Conservation (phyloP, 2,113 vertebrate species). For the Istiophorus platypterus region DNA sequence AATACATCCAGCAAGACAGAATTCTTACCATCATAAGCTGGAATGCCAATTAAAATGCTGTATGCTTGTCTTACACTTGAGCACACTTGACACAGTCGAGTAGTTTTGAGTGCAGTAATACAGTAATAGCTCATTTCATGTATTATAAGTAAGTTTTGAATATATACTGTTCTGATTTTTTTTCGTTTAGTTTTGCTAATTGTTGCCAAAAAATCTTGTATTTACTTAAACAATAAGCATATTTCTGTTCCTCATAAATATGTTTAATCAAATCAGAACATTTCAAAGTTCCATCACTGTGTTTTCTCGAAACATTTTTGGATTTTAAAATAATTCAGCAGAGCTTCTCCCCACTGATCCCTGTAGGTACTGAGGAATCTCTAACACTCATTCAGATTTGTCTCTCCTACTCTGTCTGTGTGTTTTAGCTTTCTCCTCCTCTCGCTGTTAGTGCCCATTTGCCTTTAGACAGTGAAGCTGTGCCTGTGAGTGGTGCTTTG, state of each 20-base stretch:
- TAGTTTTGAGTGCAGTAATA: constrained; percentile 13
- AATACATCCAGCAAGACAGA: constrained; percentile 40
- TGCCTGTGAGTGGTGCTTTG: constrained; percentile 23
- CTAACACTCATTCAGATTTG: constrained; percentile 40
- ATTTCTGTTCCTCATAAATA: constrained; percentile 11
- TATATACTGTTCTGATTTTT: constrained; percentile 10
- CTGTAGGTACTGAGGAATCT: constrained; percentile 42
- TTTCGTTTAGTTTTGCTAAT: constrained; percentile 2
- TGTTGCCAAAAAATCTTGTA: background rate
- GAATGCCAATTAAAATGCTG: constrained; percentile 37
- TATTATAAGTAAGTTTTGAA: constrained; percentile 19
- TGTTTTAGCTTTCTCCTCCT: constrained; percentile 32
- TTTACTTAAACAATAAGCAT: background rate
- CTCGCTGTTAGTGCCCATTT: background rate
- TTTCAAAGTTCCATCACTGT: constrained; percentile 10
- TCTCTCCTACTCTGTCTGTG: constrained; percentile 27
- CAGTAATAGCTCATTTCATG: constrained; percentile 32
- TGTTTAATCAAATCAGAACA: constrained; percentile 16
- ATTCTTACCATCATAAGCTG: constrained; percentile 16
- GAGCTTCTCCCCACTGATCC: constrained; percentile 36
- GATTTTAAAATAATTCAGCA: constrained; percentile 47
- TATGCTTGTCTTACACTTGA: constrained; percentile 34
- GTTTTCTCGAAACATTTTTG: constrained; percentile 24
- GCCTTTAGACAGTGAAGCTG: constrained; percentile 40
- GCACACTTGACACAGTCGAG: constrained; percentile 30